Percentiles rank a stretch among this genome's conserved stretches.
These are phyloP conservation scores for Pardalotus punctatus DNA, from an alignment of 2,113 vertebrate genomes.

Conservation along the genomic window DNA sequence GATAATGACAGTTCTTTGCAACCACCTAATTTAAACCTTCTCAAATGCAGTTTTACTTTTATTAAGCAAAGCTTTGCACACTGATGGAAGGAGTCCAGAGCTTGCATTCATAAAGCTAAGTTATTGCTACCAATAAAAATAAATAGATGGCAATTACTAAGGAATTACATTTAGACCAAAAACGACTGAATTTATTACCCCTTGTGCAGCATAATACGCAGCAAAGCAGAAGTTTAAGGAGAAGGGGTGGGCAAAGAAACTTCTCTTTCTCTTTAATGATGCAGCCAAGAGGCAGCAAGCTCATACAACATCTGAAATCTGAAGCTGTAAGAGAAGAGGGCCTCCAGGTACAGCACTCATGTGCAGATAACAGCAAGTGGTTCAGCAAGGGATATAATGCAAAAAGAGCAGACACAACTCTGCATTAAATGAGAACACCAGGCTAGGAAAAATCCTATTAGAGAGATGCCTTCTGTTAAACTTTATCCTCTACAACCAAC, in stretches of 20 bases:
- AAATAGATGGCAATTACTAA: conserved; percentile 28
- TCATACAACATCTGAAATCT: background rate
- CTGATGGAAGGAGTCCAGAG: background rate
- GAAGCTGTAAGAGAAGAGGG: background rate
- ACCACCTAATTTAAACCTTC: background rate
- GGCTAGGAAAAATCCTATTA: background rate
- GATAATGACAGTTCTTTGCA: background rate
- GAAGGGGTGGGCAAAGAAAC: background rate
- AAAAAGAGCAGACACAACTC: background rate
- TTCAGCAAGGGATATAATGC: background rate
- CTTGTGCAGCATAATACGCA: background rate
- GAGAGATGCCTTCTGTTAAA: background rate
- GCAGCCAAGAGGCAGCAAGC: background rate
- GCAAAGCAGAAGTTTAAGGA: background rate
- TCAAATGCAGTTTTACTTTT: background rate
- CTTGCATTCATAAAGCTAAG: conserved; percentile 2
- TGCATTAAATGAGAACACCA: background rate
- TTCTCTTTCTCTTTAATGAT: background rate
- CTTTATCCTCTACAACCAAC: background rate
- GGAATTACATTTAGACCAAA: conserved; percentile 14
- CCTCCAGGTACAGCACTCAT: background rate
- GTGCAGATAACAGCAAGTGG: background rate
- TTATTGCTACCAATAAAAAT: conserved; percentile 27
- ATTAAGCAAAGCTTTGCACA: background rate
- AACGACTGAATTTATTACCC: background rate